Conservation (phyloP, 2,113 vertebrate species). For the Sylvietta virens region DNA sequence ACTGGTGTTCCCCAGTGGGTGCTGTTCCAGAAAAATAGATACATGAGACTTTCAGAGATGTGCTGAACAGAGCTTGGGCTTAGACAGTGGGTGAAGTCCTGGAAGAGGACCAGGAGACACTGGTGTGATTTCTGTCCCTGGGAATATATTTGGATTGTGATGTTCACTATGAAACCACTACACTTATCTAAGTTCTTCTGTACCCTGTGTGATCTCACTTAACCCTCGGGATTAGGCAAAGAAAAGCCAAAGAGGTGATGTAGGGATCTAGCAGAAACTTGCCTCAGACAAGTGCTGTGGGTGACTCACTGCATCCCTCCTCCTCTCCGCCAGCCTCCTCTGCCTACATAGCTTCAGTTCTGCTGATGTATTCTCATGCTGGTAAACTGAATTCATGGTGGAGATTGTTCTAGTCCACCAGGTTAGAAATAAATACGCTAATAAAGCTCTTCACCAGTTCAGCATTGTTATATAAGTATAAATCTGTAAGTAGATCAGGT, state of each 20-base stretch:
- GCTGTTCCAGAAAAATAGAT: not conserved
- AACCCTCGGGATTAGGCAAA: not conserved
- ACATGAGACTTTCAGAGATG: not conserved
- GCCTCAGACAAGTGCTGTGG: not conserved
- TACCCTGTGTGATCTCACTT: not conserved
- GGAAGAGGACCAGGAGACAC: not conserved
- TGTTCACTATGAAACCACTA: not conserved
- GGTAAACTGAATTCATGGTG: not conserved
- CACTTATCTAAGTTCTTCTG: too few relatives aligned
- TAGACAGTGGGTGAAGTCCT: not conserved
- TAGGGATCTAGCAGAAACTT: not conserved
- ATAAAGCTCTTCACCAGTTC: not conserved
- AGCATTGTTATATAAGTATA: not conserved
- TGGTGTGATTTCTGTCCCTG: not conserved
- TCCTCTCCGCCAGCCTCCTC: not conserved
- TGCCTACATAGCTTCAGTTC: not conserved
- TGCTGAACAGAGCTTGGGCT: not conserved
- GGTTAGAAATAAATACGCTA: constrained; percentile 3
- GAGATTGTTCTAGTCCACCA: not conserved
- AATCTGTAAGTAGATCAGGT: not conserved
- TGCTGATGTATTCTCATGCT: not conserved
- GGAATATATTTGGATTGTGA: not conserved
- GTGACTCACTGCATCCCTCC: not conserved
- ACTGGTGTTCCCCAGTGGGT: not conserved
- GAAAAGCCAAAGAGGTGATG: not conserved